Base-by-base conservation (phyloP, 2,888 invertebrate genomes). In the Arge pagana region DNA sequence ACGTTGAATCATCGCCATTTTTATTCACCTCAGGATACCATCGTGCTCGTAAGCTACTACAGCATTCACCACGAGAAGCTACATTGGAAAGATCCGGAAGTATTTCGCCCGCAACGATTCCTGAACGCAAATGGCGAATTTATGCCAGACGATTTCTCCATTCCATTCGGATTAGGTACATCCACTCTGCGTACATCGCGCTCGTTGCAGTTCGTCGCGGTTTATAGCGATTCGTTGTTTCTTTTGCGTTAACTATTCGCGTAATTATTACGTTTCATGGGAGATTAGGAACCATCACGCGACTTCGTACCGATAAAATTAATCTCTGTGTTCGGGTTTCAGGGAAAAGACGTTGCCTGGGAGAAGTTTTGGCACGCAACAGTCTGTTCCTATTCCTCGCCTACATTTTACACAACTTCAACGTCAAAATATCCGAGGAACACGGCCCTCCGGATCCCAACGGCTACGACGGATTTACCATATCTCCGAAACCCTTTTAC, bases 101-200 rank as follows among this genome's bases (percentile, higher is more conserved):
- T 66, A 40, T 88, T 88, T 66, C 74, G 78, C 4, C 88, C 88
- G 0, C 83, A 86, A 61, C 78, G 88, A 40, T 88, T 88, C 72
- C 68, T 88, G 41, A 79, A 83, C 33, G 79, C 59, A 61, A 78
- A 82, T 16, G 84, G 84, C 8, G 80, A 82, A 60, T 71, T 82
- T 16, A 70, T 78, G 57, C 79, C 78, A 58, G 79, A 81, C 45
- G 83, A 82, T 58, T 77, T 82, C 59, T 80, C 83, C 63, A 81
- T 84, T 52, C 81, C 83, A 7, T 89, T 88, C 65, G 88, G 89
- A 54, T 76, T 82, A 67, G 88, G 89, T 87, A 72, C 69, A 73
- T 53, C 41, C 28, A 35, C 36, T n/a, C n/a, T n/a, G n/a, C 13
- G 19, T 5, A n/a, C 18, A 41, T 10, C n/a, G 2, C 4, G 23